Evolutionary conservation across 2,797 vertebrate species (phyloP), one percentile per base, ranked within the genome.

Genomic region (Coluber constrictor): DNA sequence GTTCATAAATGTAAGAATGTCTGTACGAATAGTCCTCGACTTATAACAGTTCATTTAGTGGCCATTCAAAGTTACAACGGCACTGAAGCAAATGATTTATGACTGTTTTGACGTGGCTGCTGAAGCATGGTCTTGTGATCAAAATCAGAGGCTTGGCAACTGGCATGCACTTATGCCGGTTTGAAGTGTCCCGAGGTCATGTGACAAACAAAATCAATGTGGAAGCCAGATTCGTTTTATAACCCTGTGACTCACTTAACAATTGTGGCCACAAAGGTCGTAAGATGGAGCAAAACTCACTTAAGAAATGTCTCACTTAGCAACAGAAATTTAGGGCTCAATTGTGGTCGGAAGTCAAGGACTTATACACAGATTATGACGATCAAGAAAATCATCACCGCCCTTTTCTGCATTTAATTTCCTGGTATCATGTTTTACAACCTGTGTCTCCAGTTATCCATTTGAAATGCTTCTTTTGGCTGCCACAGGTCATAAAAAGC

Each of bases 261-360:
- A 63, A 12, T 1, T 0, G 27, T 16, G 13, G 2, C 13, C 15
- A 70, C 2, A 6, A 70, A 15, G 2, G 5, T 16, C 13, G 2
- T 70, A 13, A n/a, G n/a, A 66, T 0, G 63, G 12, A 2, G 29
- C 63, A 3, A 15, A n/a, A 15, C 29, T 70, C 29, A 70, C 29
- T 16, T 32, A 70, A 7, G 29, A 15, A 70, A 16, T 15, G 0
- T 16, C 63, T 70, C 13, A 0, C 12, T 70, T 70, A n/a, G 63
- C 29, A n/a, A 32, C 29, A 70, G 29, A 32, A 70, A 70, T 70
- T 7, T 16, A 32, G n/a, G n/a, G 2, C 13, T 70, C 63, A 13
- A 18, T 32, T 16, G 15, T 18, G n/a, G n/a, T n/a, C n/a, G n/a
- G n/a, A 8, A 16, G 5, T 63, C 61, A 4, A 70, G 15, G 66